A percentile compares a stretch with the other conserved stretches of the same genome.
These are phyloP conservation scores for Acronicta psi DNA, from an alignment of 2,888 invertebrate genomes.

Conservation along the genomic window DNA sequence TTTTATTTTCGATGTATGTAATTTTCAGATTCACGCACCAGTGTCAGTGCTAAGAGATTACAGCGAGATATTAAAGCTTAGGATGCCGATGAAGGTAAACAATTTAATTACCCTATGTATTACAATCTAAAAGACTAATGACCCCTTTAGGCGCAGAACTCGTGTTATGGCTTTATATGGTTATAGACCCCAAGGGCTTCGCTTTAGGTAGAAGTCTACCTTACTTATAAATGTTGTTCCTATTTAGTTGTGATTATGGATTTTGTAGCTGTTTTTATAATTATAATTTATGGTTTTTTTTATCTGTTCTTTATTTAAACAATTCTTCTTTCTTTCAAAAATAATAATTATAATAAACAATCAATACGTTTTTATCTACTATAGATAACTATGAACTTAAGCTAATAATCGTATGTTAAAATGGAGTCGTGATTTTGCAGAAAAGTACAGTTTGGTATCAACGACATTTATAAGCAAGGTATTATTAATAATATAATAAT, in stretches of 20 bases:
- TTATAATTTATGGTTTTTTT: too few species aligned
- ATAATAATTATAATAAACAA: too few species aligned
- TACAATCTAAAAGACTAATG: slow-evolving; percentile 52
- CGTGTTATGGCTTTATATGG: slow-evolving; percentile 67
- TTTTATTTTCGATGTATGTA: not conserved
- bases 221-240: slow-evolving; percentile 49
- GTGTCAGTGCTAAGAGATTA: slow-evolving; percentile 94
- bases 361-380: too few species aligned
- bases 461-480: slow-evolving; percentile 37
- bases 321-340: too few species aligned
- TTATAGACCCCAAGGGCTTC: slow-evolving; percentile 61
- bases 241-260: not conserved
- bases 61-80: slow-evolving; percentile 96
- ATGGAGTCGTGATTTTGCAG: not conserved
- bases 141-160: slow-evolving; percentile 51
- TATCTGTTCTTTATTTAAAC: too few species aligned
- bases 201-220: slow-evolving; percentile 59
- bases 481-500: slow-evolving; percentile 12
- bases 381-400: too few species aligned
- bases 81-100: slow-evolving; percentile 96
- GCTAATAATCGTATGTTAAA: too few species aligned
- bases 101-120: slow-evolving; percentile 10
- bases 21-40: slow-evolving; percentile 94
- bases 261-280: too few species aligned
- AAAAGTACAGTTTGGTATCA: not conserved